Evolutionary conservation across 1,140 invertebrate species (phyloP).

Genomic region (Venustaconcha ellipsiformis): DNA sequence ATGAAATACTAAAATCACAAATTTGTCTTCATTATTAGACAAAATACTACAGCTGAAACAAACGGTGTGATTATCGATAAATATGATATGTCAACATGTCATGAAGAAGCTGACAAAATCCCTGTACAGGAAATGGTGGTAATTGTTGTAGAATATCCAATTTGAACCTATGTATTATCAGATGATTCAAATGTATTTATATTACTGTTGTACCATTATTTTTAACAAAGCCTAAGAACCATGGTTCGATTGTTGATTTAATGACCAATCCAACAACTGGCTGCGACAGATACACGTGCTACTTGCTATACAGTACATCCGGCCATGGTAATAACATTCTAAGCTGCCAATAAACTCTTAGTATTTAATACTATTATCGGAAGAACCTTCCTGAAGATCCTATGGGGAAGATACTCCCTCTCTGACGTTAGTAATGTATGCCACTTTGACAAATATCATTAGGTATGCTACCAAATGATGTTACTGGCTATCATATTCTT

Average conservation of each 20-base stretch:
- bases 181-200: constrained; percentile 2
- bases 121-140: not conserved
- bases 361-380: not conserved
- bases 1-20: not conserved
- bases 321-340: not conserved
- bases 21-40: not conserved
- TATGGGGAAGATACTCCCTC: not conserved
- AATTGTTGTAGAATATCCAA: not conserved
- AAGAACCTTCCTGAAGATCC: not conserved
- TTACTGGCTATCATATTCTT: not conserved
- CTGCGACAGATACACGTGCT: not conserved
- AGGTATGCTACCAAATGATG: constrained; percentile 2
- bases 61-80: not conserved
- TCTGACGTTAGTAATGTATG: not conserved
- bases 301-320: not conserved
- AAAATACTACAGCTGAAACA: not conserved
- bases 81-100: not conserved
- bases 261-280: not conserved
- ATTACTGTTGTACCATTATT: not conserved
- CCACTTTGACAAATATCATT: not conserved
- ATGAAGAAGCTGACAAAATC: constrained; percentile 7
- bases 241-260: not conserved
- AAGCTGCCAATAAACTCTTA: not conserved
- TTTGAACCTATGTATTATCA: not conserved
- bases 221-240: not conserved